These are phyloP conservation scores for Microcebus tavaratra DNA, from an alignment of 2,113 vertebrate species.

Conservation along the genomic window DNA sequence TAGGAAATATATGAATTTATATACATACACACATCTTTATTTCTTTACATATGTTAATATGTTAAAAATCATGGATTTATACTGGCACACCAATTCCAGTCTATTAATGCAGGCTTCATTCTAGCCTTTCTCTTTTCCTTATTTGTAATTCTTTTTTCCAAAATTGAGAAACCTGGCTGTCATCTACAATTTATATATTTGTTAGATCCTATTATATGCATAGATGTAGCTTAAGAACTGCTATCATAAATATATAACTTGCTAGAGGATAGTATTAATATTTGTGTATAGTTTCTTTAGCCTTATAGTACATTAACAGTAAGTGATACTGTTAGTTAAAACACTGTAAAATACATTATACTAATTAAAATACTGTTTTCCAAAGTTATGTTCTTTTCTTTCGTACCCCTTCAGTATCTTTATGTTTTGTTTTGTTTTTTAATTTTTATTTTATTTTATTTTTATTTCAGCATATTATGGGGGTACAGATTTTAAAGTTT, in stretches of 20 bases:
- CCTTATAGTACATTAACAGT: background rate
- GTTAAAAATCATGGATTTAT: background rate
- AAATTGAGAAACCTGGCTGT: background rate
- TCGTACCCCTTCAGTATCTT: background rate
- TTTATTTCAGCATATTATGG: too few species aligned
- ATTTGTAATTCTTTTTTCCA: conserved; percentile 9
- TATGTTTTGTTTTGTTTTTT: conserved; percentile 1
- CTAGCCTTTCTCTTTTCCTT: background rate
- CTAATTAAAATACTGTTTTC: background rate
- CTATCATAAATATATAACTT: background rate
- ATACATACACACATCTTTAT: background rate
- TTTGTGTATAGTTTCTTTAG: background rate
- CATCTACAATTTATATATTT: background rate
- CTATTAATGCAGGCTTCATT: background rate
- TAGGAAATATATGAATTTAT: background rate
- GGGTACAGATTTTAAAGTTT: too few species aligned
- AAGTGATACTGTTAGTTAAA: background rate
- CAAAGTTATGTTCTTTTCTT: background rate
- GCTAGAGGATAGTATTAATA: background rate
- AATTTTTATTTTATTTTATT: too few species aligned
- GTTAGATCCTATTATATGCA: background rate
- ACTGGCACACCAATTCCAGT: background rate
- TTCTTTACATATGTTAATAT: background rate
- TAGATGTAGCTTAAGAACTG: background rate
- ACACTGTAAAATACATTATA: background rate